Percentiles rank a stretch among this genome's conserved stretches.
Conservation (phyloP, 2,797 vertebrate genomes). For the Fistularia commersonii region DNA sequence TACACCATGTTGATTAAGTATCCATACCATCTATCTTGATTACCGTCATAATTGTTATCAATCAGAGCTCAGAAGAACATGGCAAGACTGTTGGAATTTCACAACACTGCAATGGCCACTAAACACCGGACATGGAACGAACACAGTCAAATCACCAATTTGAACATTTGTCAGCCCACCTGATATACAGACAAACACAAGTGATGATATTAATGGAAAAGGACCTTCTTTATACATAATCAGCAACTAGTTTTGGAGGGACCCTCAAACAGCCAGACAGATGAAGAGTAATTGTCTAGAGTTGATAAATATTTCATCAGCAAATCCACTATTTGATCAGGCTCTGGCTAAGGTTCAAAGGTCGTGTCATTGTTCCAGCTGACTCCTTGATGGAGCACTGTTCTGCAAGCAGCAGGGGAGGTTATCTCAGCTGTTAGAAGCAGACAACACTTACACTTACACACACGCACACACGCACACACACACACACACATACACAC, state of each 20-base stretch:
- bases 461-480: conserved; percentile 15
- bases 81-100: conserved; percentile 20
- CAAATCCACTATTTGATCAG: conserved; percentile 56
- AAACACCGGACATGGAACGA: neutral
- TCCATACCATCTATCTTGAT: conserved; percentile 23
- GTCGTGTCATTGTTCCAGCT: conserved; percentile 65
- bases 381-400: conserved; percentile 63
- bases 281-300: conserved; percentile 41
- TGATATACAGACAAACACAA: neutral
- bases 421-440: conserved; percentile 71
- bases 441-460: conserved; percentile 19
- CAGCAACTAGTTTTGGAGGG: conserved; percentile 15
- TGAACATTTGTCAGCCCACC: neutral
- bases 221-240: conserved; percentile 9
- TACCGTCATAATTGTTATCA: conserved; percentile 50
- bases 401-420: conserved; percentile 62
- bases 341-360: conserved; percentile 61
- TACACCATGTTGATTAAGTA: conserved; percentile 36
- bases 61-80: conserved; percentile 16
- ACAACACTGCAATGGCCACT: neutral
- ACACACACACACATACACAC: too few species aligned
- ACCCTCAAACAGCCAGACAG: conserved; percentile 24
- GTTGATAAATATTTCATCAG: conserved; percentile 66
- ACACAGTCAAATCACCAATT: neutral
- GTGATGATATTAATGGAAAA: neutral